Evolutionary conservation across 2,797 vertebrate genomes (phyloP), one percentile per base, ranked within the genome.

Genomic region (Sandelia bainsii): DNA sequence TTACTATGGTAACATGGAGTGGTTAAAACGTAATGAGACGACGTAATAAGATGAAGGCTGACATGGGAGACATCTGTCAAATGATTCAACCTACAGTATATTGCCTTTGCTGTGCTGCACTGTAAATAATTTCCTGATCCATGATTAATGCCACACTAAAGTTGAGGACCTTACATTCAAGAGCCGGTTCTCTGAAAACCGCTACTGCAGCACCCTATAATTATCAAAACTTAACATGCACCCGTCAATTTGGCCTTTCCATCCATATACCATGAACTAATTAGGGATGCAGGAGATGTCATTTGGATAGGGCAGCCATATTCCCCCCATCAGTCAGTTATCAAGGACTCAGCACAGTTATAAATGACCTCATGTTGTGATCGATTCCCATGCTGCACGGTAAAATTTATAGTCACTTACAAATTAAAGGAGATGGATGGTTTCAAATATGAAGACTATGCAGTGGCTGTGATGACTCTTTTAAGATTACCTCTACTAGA

Each of bases 211-310:
- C 56, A 79, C 72, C 83, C 87, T 90, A 53, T 91, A 87, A 93
- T 94, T 92, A 93, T 89, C 83, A 80, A 81, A 87, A 87, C 72
- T 78, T 84, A 86, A 88, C 82, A 74, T 82, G 68, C 82, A 80
- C 65, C 82, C 75, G 16, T 83, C 85, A 83, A 77, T 87, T 78
- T 87, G 85, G 80, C 81, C 75, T 85, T 81, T 80, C 73, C 67
- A 45, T 75, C 81, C 74, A 56, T 83, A 32, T 69, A 53, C 68
- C 3, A 63, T 72, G 79, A 86, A 87, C 84, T 88, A 91, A 86
- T 89, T 91, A 89, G 74, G 64, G 79, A 85, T 62, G 65, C 76
- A 82, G 75, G 86, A 72, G 80, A 83, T 86, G 79, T 86, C 76
- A 81, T 88, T 70, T 72, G 61, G 70, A 77, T 12, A 56, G 34